Base-by-base conservation (phyloP, 2,797 vertebrate genomes). In the Propithecus deckenii region DNA sequence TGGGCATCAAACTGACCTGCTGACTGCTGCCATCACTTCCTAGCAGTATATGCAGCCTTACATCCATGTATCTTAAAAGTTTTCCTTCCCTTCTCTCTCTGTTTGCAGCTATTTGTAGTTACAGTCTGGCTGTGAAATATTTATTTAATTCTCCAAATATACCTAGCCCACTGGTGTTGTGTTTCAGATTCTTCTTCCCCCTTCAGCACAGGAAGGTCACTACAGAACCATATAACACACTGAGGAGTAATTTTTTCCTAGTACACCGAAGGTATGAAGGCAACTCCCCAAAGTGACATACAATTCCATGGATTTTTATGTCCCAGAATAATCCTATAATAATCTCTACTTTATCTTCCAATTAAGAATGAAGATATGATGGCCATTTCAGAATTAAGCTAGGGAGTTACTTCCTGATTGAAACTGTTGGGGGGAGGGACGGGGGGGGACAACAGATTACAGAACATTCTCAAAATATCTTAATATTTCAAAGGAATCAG, bases 401-500 rank as follows among this genome's bases (percentile, higher is more conserved):
- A 92, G 55, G 25, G 25, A 86, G 41, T 69, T 87, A 84, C 7
- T 13, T 72, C 23, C 79, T 23, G 2, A 46, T 3, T 69, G 6
- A 91, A 57, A 57, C 6, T 23, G 8, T 8, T 4, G 14, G 5
- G 22, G 55, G 55, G 3, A 9, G 55, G 3, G 9, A 6, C 41
- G 6, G 41, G 41, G 41, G 18, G 7, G 17, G 7, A 25, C 55
- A 57, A 57, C 10, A 78, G 6, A 61, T 57, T 67, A 84, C 5
- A 89, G 7, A 72, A 28, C 43, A 89, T 50, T 78, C 86, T 92
- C 79, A 94, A 98, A 97, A 92, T 88, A 96, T 25, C 38, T 98
- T 95, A 86, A 25, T 84, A 95, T 93, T 89, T 94, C 63, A 76
- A 93, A 87, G 32, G 8, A 89, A 7, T 81, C 48, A 89, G 17